phyloP scores from a whole-genome alignment of 2,113 vertebrate species.

The Alethe castanea region DNA sequence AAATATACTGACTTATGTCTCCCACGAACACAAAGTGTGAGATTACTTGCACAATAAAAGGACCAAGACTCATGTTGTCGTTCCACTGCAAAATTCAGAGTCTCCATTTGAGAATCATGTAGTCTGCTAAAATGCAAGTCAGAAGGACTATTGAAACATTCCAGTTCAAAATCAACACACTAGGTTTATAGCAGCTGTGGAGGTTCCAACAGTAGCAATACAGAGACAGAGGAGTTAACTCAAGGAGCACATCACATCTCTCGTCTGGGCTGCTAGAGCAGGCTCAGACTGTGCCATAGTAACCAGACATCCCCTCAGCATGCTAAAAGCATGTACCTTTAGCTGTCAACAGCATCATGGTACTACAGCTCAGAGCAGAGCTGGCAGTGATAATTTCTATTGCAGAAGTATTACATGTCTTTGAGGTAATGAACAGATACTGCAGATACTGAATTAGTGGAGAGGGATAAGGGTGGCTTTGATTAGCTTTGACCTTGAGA shows the following conservation, averaged over 20 bases:
- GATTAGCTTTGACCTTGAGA: not conserved
- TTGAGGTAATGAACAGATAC: not conserved
- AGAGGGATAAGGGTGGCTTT: not conserved
- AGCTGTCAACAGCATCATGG: not conserved
- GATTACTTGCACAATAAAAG: not conserved
- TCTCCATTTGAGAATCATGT: not conserved
- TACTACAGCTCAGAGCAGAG: not conserved
- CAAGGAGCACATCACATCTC: not conserved
- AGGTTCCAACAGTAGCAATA: not conserved
- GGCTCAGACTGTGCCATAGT: not conserved
- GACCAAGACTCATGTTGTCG: not conserved
- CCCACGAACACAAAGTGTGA: not conserved
- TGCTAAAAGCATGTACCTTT: not conserved
- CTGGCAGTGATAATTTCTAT: not conserved
- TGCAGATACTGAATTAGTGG: not conserved
- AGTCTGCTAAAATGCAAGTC: not conserved
- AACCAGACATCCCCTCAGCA: not conserved
- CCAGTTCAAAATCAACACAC: not conserved
- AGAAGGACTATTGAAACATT: not conserved
- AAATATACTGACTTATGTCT: not conserved
- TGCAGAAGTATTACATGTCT: not conserved
- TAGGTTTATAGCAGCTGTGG: not conserved
- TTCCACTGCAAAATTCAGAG: not conserved
- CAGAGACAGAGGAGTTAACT: not conserved
- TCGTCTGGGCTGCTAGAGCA: fast-evolving